Percentiles rank a stretch among this genome's conserved stretches.
These are phyloP conservation scores for Nanger granti DNA, from an alignment of 2,113 vertebrate species.

Conservation along the genomic window DNA sequence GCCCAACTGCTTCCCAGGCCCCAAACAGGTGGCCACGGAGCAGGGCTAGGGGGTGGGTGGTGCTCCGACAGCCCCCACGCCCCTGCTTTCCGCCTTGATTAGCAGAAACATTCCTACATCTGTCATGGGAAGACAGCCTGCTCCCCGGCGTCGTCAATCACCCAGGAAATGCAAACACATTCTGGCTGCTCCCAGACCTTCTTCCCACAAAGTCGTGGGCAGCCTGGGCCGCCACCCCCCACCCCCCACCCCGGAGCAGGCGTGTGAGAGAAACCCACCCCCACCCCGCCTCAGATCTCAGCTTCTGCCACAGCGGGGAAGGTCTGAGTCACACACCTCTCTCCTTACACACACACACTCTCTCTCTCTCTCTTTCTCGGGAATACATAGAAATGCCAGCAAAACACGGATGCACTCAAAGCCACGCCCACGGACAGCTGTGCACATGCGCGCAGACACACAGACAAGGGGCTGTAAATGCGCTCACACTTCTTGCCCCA, in stretches of 20 bases:
- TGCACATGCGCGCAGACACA: background rate
- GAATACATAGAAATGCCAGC: background rate
- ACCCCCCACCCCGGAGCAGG: background rate
- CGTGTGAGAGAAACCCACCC: conserved; percentile 27
- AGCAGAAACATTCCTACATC: conserved; percentile 75
- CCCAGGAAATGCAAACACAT: conserved; percentile 72
- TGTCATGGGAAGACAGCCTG: conserved; percentile 70
- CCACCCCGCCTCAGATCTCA: background rate
- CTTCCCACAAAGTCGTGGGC: conserved; percentile 63
- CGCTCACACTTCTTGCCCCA: no score
- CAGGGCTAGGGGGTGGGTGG: background rate
- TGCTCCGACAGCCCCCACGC: background rate
- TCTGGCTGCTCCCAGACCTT: conserved; percentile 37
- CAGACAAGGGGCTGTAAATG: background rate
- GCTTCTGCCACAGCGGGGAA: background rate
- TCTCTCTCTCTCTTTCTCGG: background rate
- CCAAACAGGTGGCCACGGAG: conserved; percentile 48
- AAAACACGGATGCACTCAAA: background rate
- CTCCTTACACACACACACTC: background rate
- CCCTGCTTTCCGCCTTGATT: conserved; percentile 77
- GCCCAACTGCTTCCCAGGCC: conserved; percentile 72
- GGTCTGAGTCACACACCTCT: conserved; percentile 8
- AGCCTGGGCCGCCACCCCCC: background rate
- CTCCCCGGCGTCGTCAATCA: conserved; percentile 29
- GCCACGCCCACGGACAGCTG: background rate